phyloP scores from a whole-genome alignment of 2,113 vertebrate species.

The Bucco capensis region DNA sequence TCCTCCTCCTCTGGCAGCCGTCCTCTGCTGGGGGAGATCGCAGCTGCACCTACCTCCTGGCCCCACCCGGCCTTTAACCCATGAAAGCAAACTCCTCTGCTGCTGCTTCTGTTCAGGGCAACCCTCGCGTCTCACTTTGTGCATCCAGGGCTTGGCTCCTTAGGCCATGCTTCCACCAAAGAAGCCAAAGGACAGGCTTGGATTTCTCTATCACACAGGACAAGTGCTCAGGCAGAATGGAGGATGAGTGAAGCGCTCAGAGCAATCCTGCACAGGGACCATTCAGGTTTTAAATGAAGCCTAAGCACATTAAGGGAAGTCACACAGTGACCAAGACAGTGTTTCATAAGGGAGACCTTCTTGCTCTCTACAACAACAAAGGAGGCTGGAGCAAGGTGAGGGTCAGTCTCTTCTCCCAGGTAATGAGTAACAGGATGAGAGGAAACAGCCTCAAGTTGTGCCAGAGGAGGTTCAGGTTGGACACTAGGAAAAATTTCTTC shows the following conservation, averaged over 20 bases:
- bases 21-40: background rate
- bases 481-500: no score
- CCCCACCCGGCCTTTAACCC: background rate
- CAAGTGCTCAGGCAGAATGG: background rate
- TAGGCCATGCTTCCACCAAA: no score
- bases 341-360: background rate
- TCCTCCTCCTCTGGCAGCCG: background rate
- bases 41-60: no score
- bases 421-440: no score
- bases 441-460: no score
- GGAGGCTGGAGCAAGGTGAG: no score
- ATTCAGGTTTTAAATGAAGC: background rate
- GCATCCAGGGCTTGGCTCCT: background rate
- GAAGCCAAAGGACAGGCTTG: background rate
- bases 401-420: no score
- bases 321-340: background rate
- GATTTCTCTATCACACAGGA: rapidly evolving
- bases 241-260: background rate
- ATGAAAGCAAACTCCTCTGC: background rate
- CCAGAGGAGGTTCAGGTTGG: no score
- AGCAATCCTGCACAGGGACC: rapidly evolving
- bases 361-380: no score
- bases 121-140: background rate
- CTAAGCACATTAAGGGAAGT: background rate
- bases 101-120: background rate